Evolutionary conservation across 2,113 vertebrate genomes (phyloP).

Genomic region (Scomber japonicus): DNA sequence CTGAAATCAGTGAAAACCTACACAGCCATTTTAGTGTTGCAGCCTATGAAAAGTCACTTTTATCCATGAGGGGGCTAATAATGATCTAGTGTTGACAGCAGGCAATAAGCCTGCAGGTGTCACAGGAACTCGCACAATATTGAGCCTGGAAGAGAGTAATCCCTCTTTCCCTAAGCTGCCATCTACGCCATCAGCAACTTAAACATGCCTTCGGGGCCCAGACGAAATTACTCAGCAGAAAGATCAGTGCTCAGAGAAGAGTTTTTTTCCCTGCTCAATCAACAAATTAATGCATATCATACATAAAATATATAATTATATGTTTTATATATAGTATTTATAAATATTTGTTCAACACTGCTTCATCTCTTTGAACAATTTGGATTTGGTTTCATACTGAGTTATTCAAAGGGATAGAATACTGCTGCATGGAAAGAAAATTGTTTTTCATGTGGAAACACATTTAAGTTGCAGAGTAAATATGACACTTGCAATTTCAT

Average conservation of each 20-base stretch:
- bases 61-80: constrained; percentile 64
- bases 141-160: constrained; percentile 63
- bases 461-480: neutral
- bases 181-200: constrained; percentile 45
- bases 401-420: neutral
- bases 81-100: constrained; percentile 62
- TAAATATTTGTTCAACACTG: neutral
- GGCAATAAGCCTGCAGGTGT: constrained; percentile 58
- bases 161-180: constrained; percentile 53
- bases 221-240: constrained; percentile 38
- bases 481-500: neutral
- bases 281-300: neutral
- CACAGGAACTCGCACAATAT: constrained; percentile 50
- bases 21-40: neutral
- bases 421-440: neutral
- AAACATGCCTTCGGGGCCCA: constrained; percentile 22
- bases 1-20: no score
- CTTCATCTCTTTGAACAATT: neutral
- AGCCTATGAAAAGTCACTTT: constrained; percentile 44
- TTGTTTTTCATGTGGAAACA: neutral
- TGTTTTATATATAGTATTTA: neutral
- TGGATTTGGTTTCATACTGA: no score
- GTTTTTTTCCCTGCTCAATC: neutral
- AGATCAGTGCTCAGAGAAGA: constrained; percentile 16
- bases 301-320: neutral